These are phyloP conservation scores for Epizoanthus stellaris DNA, from an alignment of 92 coral and sea anemone species.

Conservation along the genomic window DNA sequence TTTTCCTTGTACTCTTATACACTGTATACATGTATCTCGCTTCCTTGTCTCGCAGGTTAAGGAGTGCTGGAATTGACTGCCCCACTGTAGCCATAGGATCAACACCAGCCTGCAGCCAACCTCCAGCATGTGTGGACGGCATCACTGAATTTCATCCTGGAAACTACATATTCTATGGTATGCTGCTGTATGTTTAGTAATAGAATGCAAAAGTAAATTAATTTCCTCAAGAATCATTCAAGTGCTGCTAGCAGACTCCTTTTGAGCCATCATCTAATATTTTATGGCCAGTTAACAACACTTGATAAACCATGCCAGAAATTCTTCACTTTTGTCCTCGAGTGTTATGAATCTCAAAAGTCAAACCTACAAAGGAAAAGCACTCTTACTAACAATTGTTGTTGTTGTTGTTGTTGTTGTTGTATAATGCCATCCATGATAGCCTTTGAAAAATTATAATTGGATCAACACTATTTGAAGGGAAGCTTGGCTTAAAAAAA, in stretches of 20 bases:
- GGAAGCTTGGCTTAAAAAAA: no score
- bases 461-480: neutral
- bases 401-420: no score
- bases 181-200: neutral
- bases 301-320: no score
- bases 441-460: neutral
- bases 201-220: neutral
- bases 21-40: neutral
- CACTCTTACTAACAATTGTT: no score
- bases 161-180: conserved; percentile 95
- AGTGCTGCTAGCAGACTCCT: no score
- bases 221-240: no score
- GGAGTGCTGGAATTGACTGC: conserved; percentile 77
- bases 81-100: conserved; percentile 87
- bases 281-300: no score
- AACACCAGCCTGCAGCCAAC: conserved; percentile 90
- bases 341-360: no score
- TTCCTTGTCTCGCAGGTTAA: conserved; percentile 53
- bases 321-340: no score
- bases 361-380: no score
- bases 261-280: no score
- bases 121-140: conserved; percentile 67
- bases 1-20: no score
- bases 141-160: conserved; percentile 98
- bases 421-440: neutral